Evolutionary conservation across 2,797 vertebrate species (phyloP).

Genomic region (Cheirogaleus major): DNA sequence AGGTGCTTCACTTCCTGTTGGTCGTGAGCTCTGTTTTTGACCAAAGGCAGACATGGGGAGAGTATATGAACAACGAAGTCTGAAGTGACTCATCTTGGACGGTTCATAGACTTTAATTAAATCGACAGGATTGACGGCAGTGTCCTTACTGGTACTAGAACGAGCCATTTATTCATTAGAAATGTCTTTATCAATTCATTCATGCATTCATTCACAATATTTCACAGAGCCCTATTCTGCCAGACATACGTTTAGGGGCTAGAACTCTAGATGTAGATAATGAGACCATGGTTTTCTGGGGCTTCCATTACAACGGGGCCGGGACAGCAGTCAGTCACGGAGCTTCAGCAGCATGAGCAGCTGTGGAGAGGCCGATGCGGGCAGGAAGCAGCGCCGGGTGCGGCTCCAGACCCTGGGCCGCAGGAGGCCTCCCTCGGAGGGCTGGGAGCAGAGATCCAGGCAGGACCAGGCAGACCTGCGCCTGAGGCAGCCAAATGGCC

Average conservation of each 20-base stretch:
- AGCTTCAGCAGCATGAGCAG: no score
- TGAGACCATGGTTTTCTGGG: not conserved
- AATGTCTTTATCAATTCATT: not conserved
- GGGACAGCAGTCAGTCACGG: no score
- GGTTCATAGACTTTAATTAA: not conserved
- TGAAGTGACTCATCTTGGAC: not conserved
- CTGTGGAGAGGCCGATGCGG: no score
- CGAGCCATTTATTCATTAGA: not conserved
- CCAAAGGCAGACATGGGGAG: not conserved
- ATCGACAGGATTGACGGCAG: not conserved
- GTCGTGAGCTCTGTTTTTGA: not conserved
- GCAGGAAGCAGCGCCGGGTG: no score
- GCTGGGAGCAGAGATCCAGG: not conserved
- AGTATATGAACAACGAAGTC: not conserved
- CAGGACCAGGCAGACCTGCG: no score
- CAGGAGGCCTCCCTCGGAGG: not conserved
- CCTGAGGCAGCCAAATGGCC: not conserved
- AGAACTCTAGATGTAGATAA: not conserved
- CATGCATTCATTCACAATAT: not conserved
- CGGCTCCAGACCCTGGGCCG: not conserved
- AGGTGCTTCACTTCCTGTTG: not conserved
- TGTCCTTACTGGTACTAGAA: not conserved
- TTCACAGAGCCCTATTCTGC: not conserved
- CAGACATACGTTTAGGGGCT: not conserved
- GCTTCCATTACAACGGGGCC: not conserved